Evolutionary conservation across 2,888 invertebrate species (phyloP).

Genomic region (Cephus nigrinus): DNA sequence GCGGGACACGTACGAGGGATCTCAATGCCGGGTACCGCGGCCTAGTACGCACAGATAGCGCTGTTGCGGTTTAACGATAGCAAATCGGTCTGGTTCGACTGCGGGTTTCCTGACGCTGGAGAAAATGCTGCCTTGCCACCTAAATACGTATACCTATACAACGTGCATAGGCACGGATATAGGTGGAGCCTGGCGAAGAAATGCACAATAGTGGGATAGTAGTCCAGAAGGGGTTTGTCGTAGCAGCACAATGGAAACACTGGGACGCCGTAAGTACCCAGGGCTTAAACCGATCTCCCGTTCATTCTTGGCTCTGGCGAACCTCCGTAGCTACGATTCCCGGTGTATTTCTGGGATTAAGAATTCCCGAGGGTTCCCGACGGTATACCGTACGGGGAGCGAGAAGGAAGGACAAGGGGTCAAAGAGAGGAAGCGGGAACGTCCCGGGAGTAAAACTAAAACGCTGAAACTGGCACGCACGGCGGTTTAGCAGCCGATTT

Average conservation of each 20-base stretch:
- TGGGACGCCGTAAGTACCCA: slow-evolving; percentile 51
- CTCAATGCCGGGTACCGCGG: neutral
- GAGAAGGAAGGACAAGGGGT: neutral
- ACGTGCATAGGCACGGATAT: neutral
- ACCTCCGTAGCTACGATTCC: slow-evolving; percentile 10
- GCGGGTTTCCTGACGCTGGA: neutral
- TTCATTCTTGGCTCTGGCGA: slow-evolving; percentile 12
- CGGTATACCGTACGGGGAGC: neutral
- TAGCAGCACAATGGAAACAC: slow-evolving; percentile 52
- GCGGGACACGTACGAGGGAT: neutral
- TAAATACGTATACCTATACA: neutral
- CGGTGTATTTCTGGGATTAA: slow-evolving; percentile 41
- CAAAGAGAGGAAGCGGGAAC: neutral
- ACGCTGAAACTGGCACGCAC: neutral
- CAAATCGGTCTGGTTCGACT: neutral
- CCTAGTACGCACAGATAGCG: neutral
- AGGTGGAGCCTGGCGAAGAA: neutral
- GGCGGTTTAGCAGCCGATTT: neutral
- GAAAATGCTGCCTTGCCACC: neutral
- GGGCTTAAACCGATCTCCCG: slow-evolving; percentile 33
- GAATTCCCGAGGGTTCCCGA: slow-evolving; percentile 24
- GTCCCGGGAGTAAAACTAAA: neutral
- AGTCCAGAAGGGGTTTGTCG: slow-evolving; percentile 36
- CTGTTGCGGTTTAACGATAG: neutral
- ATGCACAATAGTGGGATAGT: neutral